These are phyloP conservation scores for Parazoanthus swiftii DNA, from an alignment of 92 coral and sea anemone species.

Conservation along the genomic window DNA sequence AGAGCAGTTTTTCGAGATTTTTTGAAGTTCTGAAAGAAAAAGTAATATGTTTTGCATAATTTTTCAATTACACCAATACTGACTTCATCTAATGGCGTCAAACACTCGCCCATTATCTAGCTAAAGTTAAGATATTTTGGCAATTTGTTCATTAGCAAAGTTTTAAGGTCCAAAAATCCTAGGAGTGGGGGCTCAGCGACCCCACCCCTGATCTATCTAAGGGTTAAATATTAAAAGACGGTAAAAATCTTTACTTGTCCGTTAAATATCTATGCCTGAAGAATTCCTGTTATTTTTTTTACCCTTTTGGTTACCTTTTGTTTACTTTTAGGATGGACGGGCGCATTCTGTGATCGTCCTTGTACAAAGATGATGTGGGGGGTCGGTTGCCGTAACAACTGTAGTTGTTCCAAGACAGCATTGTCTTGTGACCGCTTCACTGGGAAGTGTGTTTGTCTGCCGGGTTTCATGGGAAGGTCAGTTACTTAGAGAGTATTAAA, in stretches of 20 bases:
- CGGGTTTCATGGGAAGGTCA: constrained; percentile 81
- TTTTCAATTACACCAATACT: no score
- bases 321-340: constrained; percentile 74
- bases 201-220: no score
- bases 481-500: not conserved
- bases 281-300: not conserved
- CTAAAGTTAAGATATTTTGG: no score
- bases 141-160: no score
- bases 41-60: no score
- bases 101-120: no score
- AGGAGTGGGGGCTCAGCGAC: no score
- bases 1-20: no score
- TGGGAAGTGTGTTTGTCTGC: constrained; percentile 78
- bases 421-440: constrained; percentile 75
- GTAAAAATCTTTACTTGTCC: not conserved
- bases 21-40: no score
- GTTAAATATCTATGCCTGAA: not conserved
- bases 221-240: no score
- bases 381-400: constrained; percentile 57
- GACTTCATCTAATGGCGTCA: no score
- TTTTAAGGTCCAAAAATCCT: no score
- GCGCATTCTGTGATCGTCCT: constrained; percentile 78
- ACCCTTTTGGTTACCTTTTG: not conserved
- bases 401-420: constrained; percentile 72
- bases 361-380: constrained; percentile 89